Percentiles rank a stretch among this genome's conserved stretches.
Evolutionary conservation across 2,888 invertebrate genomes (phyloP).

Genomic region (Phortica magna): DNA sequence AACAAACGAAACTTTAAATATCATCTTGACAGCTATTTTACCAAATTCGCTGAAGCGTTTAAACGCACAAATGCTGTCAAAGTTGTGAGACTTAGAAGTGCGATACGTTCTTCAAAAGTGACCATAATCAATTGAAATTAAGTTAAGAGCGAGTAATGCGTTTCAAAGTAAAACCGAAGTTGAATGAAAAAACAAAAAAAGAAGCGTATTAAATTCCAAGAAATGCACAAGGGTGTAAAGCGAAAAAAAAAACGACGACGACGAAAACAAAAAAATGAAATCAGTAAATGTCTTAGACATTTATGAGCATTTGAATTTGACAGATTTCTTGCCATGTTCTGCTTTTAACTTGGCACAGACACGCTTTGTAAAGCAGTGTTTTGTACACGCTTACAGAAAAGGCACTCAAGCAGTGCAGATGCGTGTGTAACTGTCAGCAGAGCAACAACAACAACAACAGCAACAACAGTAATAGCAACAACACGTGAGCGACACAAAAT

Average conservation of each 20-base stretch:
- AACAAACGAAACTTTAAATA: no score
- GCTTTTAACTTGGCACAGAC: conserved; percentile 7
- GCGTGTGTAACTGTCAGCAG: conserved; percentile 22
- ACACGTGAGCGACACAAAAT: neutral
- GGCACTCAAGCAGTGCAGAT: conserved; percentile 24
- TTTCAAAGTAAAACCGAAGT: neutral
- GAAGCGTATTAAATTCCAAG: neutral
- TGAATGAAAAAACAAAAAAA: neutral
- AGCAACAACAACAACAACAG: neutral
- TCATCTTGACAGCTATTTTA: no score
- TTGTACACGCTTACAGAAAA: neutral
- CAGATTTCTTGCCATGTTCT: conserved; percentile 57
- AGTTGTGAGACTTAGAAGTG: no score
- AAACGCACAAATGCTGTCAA: no score
- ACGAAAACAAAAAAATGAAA: neutral
- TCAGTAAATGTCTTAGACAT: conserved; percentile 57
- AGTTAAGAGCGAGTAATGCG: no score
- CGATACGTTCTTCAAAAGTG: no score
- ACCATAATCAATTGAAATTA: no score
- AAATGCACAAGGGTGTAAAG: neutral
- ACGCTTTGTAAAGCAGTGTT: conserved; percentile 17
- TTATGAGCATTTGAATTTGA: conserved; percentile 69
- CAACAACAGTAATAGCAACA: neutral
- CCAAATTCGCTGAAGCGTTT: no score
- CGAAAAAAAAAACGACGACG: neutral